Base-by-base conservation (phyloP, 1,140 invertebrate genomes). In the Pachypeltis micranthus region DNA sequence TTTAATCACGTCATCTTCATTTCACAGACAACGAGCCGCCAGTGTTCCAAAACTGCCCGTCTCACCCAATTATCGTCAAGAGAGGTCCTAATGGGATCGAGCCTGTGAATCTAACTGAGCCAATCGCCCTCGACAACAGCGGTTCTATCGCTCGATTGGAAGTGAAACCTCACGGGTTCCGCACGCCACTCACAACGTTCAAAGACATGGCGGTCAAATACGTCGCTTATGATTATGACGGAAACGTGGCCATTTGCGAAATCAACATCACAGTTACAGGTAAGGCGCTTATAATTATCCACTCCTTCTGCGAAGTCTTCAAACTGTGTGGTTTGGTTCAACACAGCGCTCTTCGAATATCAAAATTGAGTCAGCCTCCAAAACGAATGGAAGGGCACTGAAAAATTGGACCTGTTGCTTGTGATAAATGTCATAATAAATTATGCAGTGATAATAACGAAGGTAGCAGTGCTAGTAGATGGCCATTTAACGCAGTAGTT, bases 211-310 rank as follows among this genome's bases (percentile, higher is more conserved):
- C 93, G 39, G 90, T 97, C 0, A 90, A 95, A 79, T 98, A 97
- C 70, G 85, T 94, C 1, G 94, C 94, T 0, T 96, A 91, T 70
- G 94, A 98, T 77, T 93, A 92, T 70, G 93, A 97, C 73, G 94
- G 94, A 67, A 97, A 98, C 72, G 91, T 95, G 24, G 94, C 93
- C 25, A 95, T 96, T 73, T 98, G 94, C 72, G 88, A 93, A 79
- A 91, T 97, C 2, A 95, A 95, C 70, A 93, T 96, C 21, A 94
- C 91, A 3, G 90, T 94, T 2, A 89, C 90, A 29, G 83, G 81
- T 82, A 75, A 72, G 66, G 62, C n/a, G 21, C 16, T 24, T 21
- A 19, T 34, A n/a, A n/a, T n/a, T n/a, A n/a, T n/a, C n/a, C n/a
- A n/a, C n/a, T n/a, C n/a, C n/a, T n/a, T n/a, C n/a, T n/a, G n/a